Base-by-base conservation (phyloP, 2,797 vertebrate species). In the Lacerta agilis region DNA sequence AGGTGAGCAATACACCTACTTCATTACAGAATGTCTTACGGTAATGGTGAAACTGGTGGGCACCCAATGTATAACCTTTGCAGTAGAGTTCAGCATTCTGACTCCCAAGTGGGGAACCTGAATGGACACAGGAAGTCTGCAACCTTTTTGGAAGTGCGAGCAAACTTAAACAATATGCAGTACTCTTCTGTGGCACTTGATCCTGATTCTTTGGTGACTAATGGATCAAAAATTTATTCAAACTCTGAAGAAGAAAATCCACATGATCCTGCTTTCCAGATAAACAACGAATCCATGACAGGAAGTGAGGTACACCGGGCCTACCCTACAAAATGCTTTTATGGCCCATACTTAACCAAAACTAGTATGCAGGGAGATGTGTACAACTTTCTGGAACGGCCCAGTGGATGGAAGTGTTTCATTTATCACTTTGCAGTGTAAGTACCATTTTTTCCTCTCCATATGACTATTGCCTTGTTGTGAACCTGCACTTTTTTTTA, bases 341-440 rank as follows among this genome's bases (percentile, higher is more conserved):
- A 95, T 58, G 97, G 95, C 89, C 96, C 91, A 71, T 97, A 97
- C 89, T 95, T 96, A 89, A 92, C 94, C 87, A 97, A 98, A 96
- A 98, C 98, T 91, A 98, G 98, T 94, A 98, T 96, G 84, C 98
- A 99, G 96, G 98, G 98, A 77, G 97, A 98, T 83, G 97, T 99
- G 94, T 99, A 98, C 97, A 98, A 98, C 97, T 99, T 99, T 95
- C 96, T 99, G 91, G 98, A 99, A 95, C 98, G 98, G 95, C 98
- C 98, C 58, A 97, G 98, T 87, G 98, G 98, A 88, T 95, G 97
- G 93, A 98, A 96, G 94, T 98, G 98, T 96, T 98, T 98, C 93
- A 96, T 98, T 89, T 99, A 98, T 93, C 98, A 98, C 94, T 98
- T 98, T 93, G 96, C 98, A 3, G 98, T 98, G 98, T 98, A 96